Evolutionary conservation across 2,888 invertebrate genomes (phyloP), one percentile per base, ranked within the genome.

Genomic region (Brenthis ino): DNA sequence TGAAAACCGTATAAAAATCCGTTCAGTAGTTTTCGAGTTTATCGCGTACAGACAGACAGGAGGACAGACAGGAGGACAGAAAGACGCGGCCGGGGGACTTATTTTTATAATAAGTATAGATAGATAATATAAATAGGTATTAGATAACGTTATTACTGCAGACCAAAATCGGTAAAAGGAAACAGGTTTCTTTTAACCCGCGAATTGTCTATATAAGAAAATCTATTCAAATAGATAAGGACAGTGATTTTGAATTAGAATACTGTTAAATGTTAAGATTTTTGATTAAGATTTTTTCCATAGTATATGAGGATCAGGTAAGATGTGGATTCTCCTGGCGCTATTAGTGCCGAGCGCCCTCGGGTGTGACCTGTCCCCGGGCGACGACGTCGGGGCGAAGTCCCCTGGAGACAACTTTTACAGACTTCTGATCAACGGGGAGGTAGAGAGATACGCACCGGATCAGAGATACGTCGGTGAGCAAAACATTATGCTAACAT

Each of bases 401-500:
- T 93, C 95, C 75, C 94, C 95, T 28, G 98, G 98, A 43, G 98
- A 98, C 90, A 97, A 97, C 91, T 97, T 96, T 81, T 98, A 97
- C 91, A 94, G 95, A 79, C 95, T 98, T 80, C 93, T 96, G 81
- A 94, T 98, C 78, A 96, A 96, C 79, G 97, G 96, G 55, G 95
- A 96, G 78, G 94, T 96, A 28, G 95, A 96, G 82, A 95, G 96
- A 83, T 98, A 98, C 86, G 94, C 95, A 66, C 97, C 98, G 3
- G 97, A 96, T 72, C 95, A 96, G 82, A 94, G 96, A 75, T 98
- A 98, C 82, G 96, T 97, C 69, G 93, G 96, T 96, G 82, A 94
- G 93, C 78, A 28, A 16, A 37, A n/a, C 6, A 13, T 51, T 51
- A 28, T 28, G 1, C 11, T 37, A 11, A 37, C 37, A 11, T 37